Evolutionary conservation across 2,888 invertebrate species (phyloP), one percentile per base, ranked within the genome.

Genomic region (Drosophila cyrtoloma): DNA sequence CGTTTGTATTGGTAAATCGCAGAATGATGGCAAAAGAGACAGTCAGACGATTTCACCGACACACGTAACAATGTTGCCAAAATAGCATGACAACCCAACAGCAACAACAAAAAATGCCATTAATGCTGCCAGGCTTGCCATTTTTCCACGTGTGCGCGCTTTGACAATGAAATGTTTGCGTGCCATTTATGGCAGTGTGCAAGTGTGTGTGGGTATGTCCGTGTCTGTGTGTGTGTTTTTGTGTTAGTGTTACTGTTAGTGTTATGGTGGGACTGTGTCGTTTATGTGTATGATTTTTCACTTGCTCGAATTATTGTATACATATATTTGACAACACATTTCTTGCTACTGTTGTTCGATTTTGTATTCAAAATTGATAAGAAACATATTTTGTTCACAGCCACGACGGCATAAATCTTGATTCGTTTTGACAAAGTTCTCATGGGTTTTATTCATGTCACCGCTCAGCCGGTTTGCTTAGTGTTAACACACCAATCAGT

Each of bases 251-350:
- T 50, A 28, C 16, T 28, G 84, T 47, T 53, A 7, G 63, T 61
- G 57, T 47, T 39, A 28, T 73, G 53, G 57, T 68, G 77, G 37
- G 65, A 63, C 66, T 76, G 67, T 72, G 78, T 68, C 72, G 73
- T 59, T 89, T 86, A 81, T 86, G 89, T 84, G 84, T 68, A 84
- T 90, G 91, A 86, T 89, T 90, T 91, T 89, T 91, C 86, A 89
- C 84, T 90, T 84, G 77, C 67, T 63, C 71, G 71, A 84, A 82
- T 83, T 84, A 85, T 82, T 73, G 2, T 47, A 83, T 71, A 83
- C 84, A 80, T n/a, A 81, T 77, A 79, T 81, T 81, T 84, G 81
- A 84, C 81, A 78, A 74, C 72, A 78, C 76, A 84, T 77, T 79
- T 87, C 82, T 75, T 78, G 30, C 58, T 32, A 44, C 32, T 58